A percentile compares a stretch with the other conserved stretches of the same genome.
Evolutionary conservation across 1,140 invertebrate genomes (phyloP).

Genomic region (Ericerus pela): DNA sequence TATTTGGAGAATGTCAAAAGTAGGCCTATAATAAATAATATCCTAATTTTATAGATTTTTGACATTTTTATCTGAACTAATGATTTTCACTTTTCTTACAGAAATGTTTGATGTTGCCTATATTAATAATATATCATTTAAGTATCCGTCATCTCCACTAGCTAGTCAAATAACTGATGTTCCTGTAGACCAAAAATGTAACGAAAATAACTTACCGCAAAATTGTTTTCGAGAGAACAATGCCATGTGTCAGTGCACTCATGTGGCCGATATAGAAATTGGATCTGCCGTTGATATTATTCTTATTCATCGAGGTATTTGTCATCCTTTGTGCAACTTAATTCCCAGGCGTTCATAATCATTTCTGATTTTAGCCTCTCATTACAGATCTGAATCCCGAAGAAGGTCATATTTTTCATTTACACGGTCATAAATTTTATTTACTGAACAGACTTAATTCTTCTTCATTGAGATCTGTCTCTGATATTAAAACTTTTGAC

Average conservation of each 20-base stretch:
- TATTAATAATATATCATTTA: background rate
- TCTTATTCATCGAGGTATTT: background rate
- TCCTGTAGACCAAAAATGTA: background rate
- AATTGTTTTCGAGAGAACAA: background rate
- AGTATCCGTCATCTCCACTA: background rate
- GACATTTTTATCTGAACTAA: no score
- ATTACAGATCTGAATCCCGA: background rate
- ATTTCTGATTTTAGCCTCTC: background rate
- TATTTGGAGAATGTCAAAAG: no score
- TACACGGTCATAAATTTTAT: slow-evolving; percentile 3
- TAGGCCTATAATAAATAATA: no score
- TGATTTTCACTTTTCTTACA: background rate
- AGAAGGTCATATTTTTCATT: background rate
- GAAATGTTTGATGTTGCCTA: background rate
- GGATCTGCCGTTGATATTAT: background rate
- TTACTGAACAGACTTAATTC: no score
- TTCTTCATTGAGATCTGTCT: no score
- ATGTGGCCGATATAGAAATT: background rate
- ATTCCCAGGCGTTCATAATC: background rate
- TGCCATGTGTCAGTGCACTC: background rate
- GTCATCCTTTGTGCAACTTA: background rate
- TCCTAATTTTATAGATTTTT: no score
- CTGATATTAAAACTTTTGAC: no score
- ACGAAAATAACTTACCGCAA: background rate
- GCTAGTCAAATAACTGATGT: background rate